These are phyloP conservation scores for Microtus montanus DNA, from an alignment of 2,113 vertebrate genomes.

Conservation along the genomic window DNA sequence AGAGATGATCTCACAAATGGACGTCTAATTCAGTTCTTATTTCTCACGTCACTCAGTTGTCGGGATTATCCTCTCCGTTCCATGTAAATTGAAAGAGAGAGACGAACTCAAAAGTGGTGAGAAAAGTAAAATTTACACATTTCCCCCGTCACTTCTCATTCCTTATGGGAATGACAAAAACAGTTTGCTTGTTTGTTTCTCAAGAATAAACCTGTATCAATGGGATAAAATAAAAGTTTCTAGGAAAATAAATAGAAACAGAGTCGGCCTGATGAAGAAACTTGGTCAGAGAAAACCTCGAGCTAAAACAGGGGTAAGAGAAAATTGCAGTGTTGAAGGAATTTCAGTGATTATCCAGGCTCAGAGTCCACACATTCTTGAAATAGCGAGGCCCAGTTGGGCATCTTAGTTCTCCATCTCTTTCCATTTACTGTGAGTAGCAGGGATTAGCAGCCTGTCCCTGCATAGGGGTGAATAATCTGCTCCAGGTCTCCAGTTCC, in stretches of 20 bases:
- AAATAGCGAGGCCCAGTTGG: constrained; percentile 70
- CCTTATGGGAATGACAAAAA: constrained; percentile 52
- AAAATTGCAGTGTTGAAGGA: constrained; percentile 64
- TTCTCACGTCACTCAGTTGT: not conserved
- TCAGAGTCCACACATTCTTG: constrained; percentile 76
- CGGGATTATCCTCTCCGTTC: not conserved
- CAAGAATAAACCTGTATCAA: constrained; percentile 44
- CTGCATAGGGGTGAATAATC: constrained; percentile 42
- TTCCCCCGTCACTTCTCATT: not conserved
- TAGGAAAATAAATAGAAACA: constrained; percentile 59
- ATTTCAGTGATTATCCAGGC: constrained; percentile 72
- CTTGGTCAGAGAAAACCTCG: constrained; percentile 57
- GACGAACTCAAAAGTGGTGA: not conserved
- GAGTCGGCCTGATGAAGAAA: constrained; percentile 63
- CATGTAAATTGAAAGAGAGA: not conserved
- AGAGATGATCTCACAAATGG: not conserved
- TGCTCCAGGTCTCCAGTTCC: not conserved
- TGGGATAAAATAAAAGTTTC: constrained; percentile 53
- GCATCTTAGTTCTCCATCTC: constrained; percentile 53
- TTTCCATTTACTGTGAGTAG: constrained; percentile 59
- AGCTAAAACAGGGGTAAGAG: constrained; percentile 44
- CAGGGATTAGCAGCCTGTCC: constrained; percentile 66
- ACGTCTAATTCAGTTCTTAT: not conserved
- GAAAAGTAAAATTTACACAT: not conserved
- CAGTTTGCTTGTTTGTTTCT: constrained; percentile 53